Evolutionary conservation across 2,888 invertebrate genomes (phyloP).

Genomic region (Tipula vernalis): DNA sequence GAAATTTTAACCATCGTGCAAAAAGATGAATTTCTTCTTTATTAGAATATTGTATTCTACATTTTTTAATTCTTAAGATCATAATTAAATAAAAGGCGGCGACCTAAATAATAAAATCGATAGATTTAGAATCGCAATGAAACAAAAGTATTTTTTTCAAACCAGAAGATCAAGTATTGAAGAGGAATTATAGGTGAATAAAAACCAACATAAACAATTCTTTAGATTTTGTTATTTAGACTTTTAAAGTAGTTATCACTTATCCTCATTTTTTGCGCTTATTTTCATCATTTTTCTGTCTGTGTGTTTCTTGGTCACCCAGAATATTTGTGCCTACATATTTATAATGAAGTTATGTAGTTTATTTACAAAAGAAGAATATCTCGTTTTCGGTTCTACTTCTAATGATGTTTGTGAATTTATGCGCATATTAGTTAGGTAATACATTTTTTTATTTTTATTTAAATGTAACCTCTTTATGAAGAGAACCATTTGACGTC

Average conservation of each 20-base stretch:
- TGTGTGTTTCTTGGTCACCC: not conserved
- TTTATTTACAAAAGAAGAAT: not conserved
- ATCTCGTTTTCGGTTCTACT: not conserved
- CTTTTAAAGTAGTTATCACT: not conserved
- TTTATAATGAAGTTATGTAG: not conserved
- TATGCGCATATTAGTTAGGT: no score
- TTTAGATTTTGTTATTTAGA: not conserved
- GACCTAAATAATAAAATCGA: not conserved
- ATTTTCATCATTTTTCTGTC: not conserved
- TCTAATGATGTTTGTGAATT: not conserved
- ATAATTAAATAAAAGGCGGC: not conserved
- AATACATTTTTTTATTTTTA: no score
- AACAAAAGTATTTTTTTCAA: not conserved
- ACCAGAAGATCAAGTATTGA: not conserved
- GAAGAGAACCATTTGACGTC: no score
- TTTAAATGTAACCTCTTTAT: no score
- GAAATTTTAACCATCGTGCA: not conserved
- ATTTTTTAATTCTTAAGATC: not conserved
- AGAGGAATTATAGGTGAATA: not conserved
- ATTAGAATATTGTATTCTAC: not conserved
- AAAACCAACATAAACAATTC: not conserved
- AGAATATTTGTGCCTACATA: not conserved
- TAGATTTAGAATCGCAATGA: not conserved
- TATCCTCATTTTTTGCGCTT: not conserved
- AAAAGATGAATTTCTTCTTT: not conserved